phyloP scores from a whole-genome alignment of 1,140 invertebrate genomes.

The Procambarus clarkii region DNA sequence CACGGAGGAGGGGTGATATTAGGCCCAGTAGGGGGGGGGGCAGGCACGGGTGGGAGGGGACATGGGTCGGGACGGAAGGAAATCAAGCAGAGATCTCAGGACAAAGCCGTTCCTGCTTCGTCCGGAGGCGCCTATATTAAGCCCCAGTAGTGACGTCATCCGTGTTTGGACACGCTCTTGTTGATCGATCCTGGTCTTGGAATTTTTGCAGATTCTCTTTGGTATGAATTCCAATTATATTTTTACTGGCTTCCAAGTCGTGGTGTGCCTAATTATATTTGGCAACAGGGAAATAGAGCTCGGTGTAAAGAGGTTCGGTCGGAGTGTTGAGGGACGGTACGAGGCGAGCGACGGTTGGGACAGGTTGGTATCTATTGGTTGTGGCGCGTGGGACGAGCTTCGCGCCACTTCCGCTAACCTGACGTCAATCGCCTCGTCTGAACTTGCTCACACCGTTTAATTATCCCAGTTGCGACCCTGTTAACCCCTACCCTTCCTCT shows the following conservation, averaged over 20 bases:
- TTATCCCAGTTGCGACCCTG: conserved; percentile 9
- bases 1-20: background rate
- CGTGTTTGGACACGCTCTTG: background rate
- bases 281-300: background rate
- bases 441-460: conserved; percentile 38
- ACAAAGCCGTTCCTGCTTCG: conserved; percentile 15
- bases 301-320: background rate
- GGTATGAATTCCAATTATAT: no score
- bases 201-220: background rate
- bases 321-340: background rate
- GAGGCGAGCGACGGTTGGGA: background rate
- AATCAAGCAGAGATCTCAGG: conserved; percentile 1
- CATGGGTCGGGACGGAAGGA: background rate
- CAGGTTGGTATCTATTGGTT: conserved; percentile 34
- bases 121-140: conserved; percentile 16
- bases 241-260: no score
- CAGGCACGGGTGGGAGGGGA: background rate
- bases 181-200: background rate
- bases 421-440: conserved; percentile 54
- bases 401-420: conserved; percentile 41
- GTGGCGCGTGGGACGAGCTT: conserved; percentile 43
- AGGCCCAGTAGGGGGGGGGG: background rate
- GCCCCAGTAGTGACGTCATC: background rate
- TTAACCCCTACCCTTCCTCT: background rate
- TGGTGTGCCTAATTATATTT: no score